Conservation (phyloP, 1,140 invertebrate genomes). For the Cydia amplana region DNA sequence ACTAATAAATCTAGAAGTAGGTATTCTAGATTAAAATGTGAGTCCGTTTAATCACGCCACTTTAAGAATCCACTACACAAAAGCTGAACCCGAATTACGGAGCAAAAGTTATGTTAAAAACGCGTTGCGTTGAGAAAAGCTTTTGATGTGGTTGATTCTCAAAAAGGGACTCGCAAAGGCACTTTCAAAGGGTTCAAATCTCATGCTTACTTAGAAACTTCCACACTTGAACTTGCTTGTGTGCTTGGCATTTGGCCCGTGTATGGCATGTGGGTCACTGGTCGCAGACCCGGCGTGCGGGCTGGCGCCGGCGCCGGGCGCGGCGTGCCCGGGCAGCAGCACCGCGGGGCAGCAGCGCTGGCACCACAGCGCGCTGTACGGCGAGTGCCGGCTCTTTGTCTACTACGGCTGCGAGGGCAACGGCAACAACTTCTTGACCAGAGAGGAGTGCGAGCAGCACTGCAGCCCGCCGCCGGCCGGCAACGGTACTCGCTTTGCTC, state of each 20-base stretch:
- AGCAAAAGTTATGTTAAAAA: no score
- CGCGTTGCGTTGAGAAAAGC: neutral
- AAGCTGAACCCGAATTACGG: neutral
- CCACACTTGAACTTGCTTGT: neutral
- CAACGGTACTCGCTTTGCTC: constrained; percentile 58
- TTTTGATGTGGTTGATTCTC: neutral
- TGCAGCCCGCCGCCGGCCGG: constrained; percentile 78
- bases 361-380: constrained; percentile 55
- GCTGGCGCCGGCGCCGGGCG: constrained; percentile 50
- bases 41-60: neutral
- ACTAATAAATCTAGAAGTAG: neutral
- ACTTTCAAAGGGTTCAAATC: neutral
- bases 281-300: constrained; percentile 47
- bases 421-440: constrained; percentile 88
- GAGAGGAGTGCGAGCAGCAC: constrained; percentile 84
- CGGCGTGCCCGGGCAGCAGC: constrained; percentile 39
- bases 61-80: neutral
- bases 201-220: neutral
- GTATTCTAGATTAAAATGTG: no score
- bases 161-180: neutral
- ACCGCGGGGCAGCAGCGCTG: constrained; percentile 48
- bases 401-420: constrained; percentile 94
- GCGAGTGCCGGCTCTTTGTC: constrained; percentile 84
- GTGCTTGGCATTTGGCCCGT: constrained; percentile 21
- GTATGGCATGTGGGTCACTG: constrained; percentile 34